Evolutionary conservation across 2,113 vertebrate species (phyloP), one percentile per base, ranked within the genome.

Genomic region (Hirundichthys speculiger): DNA sequence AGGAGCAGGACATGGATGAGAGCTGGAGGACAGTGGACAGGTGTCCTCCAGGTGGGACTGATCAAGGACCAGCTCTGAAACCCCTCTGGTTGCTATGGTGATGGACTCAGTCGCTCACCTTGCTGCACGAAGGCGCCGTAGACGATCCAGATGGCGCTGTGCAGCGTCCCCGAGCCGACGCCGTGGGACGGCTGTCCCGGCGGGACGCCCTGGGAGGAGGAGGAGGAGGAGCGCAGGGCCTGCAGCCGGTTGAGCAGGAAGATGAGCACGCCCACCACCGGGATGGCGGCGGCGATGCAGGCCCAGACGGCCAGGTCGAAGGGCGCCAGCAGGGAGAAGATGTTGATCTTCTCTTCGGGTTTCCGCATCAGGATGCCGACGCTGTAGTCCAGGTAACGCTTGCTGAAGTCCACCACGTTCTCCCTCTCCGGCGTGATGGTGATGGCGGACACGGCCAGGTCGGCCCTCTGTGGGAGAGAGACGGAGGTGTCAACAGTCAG

Each of bases 271-370:
- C 96, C 97, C 0, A 99, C 97, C 34, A 98, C 91, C 0, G 96
- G 97, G 75, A 99, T 94, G 19, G 96, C 96, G 0, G 96, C 97
- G 0, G 96, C 97, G 0, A 99, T 97, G 82, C 98, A 99, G 39
- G 96, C 96, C 98, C 98, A 99, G 12, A 99, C 97, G 0, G 97
- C 96, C 0, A 97, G 94, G 84, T 99, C 98, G 0, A 99, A 98
- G 0, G 98, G 98, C 0, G 96, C 96, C 1, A 99, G 96, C 13
- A 99, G 93, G 0, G 98, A 98, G 85, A 99, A 99, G 89, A 99
- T 97, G 90, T 97, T 97, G 89, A 98, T 96, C 88, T 96, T 98
- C 73, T 99, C 98, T 59, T 98, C 96, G 0, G 98, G 96, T 51
- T 96, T 99, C 18, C 88, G 91, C 79, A 98, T 93, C 10, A 99